Base-by-base conservation (phyloP, 2,113 vertebrate species). In the Craseonycteris thonglongyai region DNA sequence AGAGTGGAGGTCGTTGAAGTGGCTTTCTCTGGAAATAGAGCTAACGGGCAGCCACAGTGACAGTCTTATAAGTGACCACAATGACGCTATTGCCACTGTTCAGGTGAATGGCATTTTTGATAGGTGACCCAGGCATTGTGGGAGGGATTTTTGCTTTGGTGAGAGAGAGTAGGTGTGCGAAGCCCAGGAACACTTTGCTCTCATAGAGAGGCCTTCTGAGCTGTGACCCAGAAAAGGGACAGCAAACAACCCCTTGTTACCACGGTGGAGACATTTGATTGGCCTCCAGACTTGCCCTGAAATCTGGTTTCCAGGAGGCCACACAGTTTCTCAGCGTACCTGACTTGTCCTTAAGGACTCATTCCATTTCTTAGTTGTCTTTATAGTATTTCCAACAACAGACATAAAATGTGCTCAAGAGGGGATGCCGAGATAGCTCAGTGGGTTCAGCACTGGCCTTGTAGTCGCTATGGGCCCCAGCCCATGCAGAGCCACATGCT, bases 351-450 rank as follows among this genome's bases (percentile, higher is more conserved):
- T 18, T 75, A 35, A 72, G 24, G 22, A 51, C 42, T 88, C 14
- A 42, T 54, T 78, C 58, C n/a, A n/a, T 61, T 76, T 51, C 21
- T 65, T 49, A 30, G 4, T 80, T 14, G 28, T 49, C 26, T 86
- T 93, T 61, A 78, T 74, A 91, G 81, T 86, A 59, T 63, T 86
- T 90, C 35, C 33, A 66, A 71, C 45, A 91, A 28, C 33, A 59
- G 63, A 72, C 14, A 65, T 42, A 56, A 68, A 69, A 45, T 30
- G 12, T 58, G 5, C 47, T 71, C 45, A 19, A 11, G n/a, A n/a
- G n/a, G n/a, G n/a, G n/a, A n/a, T n/a, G n/a, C n/a, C n/a, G n/a
- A n/a, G n/a, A n/a, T n/a, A n/a, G n/a, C n/a, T n/a, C n/a, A n/a
- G n/a, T n/a, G n/a, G n/a, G n/a, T n/a, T n/a, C n/a, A n/a, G n/a